A percentile compares a stretch with the other conserved stretches of the same genome.
These are phyloP conservation scores for Anthoscopus minutus DNA, from an alignment of 2,113 vertebrate genomes.

Conservation along the genomic window DNA sequence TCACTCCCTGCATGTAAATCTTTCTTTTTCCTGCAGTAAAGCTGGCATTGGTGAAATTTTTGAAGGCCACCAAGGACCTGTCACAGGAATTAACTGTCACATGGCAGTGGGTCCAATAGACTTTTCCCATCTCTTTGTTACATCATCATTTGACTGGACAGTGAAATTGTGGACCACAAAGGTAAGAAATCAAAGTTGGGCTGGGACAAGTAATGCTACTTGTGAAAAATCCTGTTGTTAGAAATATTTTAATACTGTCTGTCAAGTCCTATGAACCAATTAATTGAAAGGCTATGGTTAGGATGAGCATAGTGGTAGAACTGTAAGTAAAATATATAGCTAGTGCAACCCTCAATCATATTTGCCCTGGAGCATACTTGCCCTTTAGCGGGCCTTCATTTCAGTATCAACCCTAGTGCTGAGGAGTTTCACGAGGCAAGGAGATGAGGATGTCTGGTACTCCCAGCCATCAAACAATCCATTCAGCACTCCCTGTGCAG, in stretches of 20 bases:
- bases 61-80: constrained; percentile 95
- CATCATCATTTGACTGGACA: constrained; percentile 98
- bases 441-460: neutral
- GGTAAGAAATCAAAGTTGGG: constrained; percentile 68
- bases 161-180: constrained; percentile 98
- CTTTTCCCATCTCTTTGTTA: constrained; percentile 96
- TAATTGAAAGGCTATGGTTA: neutral
- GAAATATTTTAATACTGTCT: neutral
- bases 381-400: neutral
- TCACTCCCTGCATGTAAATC: neutral
- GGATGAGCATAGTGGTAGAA: neutral
- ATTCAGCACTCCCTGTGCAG: neutral
- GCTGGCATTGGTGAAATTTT: constrained; percentile 97
- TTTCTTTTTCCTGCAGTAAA: constrained; percentile 77
- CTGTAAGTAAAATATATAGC: neutral
- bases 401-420: neutral
- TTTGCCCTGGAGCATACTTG: neutral
- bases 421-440: neutral
- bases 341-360: neutral
- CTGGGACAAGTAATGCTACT: neutral
- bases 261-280: neutral
- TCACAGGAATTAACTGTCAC: constrained; percentile 96
- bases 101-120: constrained; percentile 90
- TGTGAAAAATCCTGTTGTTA: neutral
- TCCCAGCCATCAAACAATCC: neutral